These are phyloP conservation scores for Stomorhina lunata DNA, from an alignment of 2,888 invertebrate genomes.

Conservation along the genomic window DNA sequence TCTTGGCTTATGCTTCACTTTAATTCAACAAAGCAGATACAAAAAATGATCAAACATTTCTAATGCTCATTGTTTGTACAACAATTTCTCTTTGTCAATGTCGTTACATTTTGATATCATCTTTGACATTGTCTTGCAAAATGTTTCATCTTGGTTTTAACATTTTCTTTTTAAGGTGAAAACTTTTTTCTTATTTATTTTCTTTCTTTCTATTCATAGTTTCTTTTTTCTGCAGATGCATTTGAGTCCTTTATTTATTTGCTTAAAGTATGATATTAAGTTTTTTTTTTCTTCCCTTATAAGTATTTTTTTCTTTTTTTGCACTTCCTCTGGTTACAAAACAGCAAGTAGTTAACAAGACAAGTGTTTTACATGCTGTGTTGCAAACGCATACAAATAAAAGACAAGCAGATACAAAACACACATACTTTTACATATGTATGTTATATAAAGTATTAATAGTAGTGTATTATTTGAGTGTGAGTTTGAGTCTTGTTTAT, in stretches of 20 bases:
- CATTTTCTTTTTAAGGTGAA: conserved; percentile 37
- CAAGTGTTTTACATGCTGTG: conserved; percentile 32
- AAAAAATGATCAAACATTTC: conserved; percentile 38
- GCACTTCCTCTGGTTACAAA: background rate
- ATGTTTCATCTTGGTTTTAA: conserved; percentile 45
- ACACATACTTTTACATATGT: background rate
- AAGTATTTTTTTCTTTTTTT: background rate
- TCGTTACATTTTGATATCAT: conserved; percentile 58
- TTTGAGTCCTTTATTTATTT: background rate
- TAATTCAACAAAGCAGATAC: no score
- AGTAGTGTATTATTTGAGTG: no score
- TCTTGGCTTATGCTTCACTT: no score
- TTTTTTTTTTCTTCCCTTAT: background rate
- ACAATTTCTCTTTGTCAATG: conserved; percentile 55
- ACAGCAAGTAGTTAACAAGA: conserved; percentile 8
- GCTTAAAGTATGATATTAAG: background rate
- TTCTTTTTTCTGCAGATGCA: background rate
- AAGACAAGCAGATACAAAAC: background rate
- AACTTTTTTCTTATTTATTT: conserved; percentile 27
- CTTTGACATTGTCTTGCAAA: conserved; percentile 58
- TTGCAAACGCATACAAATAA: background rate
- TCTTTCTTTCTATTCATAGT: background rate
- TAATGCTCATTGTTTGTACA: conserved; percentile 50
- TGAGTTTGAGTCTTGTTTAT: background rate
- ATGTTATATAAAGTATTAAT: no score